These are phyloP conservation scores for Reticulitermes speratus DNA, from an alignment of 1,140 invertebrate genomes.

Conservation along the genomic window DNA sequence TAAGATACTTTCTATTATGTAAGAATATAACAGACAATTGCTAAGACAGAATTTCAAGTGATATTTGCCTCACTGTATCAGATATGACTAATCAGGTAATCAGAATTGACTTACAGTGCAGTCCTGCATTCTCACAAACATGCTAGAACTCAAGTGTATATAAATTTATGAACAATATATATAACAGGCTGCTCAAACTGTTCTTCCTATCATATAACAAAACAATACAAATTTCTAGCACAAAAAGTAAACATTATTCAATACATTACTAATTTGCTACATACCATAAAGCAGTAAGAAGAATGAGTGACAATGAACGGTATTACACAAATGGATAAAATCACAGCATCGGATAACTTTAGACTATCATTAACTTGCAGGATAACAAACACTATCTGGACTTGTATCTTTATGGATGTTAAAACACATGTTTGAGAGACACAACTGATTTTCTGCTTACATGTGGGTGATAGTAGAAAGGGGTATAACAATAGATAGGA, in stretches of 20 bases:
- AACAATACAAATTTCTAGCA: background rate
- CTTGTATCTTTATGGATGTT: too few species aligned
- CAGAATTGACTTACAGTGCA: background rate
- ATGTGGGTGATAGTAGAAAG: too few species aligned
- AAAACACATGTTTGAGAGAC: too few species aligned
- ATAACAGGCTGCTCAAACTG: background rate
- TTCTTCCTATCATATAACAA: background rate
- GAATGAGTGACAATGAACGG: background rate
- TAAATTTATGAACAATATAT: background rate
- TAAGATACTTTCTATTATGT: background rate
- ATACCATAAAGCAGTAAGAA: constrained; percentile 4
- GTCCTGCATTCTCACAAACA: background rate
- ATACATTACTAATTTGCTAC: constrained; percentile 9
- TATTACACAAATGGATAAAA: constrained; percentile 9
- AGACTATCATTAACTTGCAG: too few species aligned
- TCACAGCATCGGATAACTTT: background rate
- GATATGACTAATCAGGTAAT: background rate
- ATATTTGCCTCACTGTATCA: background rate
- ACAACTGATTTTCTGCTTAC: too few species aligned
- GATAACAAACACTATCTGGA: too few species aligned
- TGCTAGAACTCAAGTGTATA: background rate
- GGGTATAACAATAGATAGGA: too few species aligned
- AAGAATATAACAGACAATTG: background rate
- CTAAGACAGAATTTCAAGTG: background rate
- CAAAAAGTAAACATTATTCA: background rate